Evolutionary conservation across 2,888 invertebrate species (phyloP).

Genomic region (Amiota minor): DNA sequence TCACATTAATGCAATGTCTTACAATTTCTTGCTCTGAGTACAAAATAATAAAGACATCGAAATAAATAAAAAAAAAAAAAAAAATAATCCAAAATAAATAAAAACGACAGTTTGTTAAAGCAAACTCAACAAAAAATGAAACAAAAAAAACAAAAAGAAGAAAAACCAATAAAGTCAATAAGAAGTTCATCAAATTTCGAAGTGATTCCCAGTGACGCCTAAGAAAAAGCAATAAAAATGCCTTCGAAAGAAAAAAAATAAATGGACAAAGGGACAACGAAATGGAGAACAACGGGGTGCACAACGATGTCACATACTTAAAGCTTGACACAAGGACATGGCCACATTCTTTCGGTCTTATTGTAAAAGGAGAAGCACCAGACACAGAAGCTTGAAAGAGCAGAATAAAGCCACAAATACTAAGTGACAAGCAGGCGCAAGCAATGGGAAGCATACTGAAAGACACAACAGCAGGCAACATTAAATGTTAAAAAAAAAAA

Average conservation of each 20-base stretch:
- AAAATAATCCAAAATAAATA: neutral
- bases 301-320: too few relatives aligned
- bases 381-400: neutral
- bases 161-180: neutral
- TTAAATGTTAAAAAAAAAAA: neutral
- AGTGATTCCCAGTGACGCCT: neutral
- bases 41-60: slow-evolving; percentile 6
- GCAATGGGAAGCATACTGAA: neutral
- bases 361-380: slow-evolving; percentile 8
- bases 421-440: neutral
- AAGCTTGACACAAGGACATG: neutral
- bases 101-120: slow-evolving; percentile 2
- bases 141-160: too few relatives aligned
- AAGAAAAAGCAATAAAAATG: neutral
- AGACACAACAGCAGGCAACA: neutral
- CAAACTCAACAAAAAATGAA: neutral
- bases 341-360: neutral
- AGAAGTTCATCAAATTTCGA: neutral
- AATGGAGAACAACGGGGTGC: neutral
- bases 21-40: neutral
- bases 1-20: neutral
- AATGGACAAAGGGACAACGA: neutral
- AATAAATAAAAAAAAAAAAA: slow-evolving; percentile 1
- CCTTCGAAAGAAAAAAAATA: neutral
- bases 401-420: neutral